Evolutionary conservation across 2,888 invertebrate genomes (phyloP).

Genomic region (Blera fallax): DNA sequence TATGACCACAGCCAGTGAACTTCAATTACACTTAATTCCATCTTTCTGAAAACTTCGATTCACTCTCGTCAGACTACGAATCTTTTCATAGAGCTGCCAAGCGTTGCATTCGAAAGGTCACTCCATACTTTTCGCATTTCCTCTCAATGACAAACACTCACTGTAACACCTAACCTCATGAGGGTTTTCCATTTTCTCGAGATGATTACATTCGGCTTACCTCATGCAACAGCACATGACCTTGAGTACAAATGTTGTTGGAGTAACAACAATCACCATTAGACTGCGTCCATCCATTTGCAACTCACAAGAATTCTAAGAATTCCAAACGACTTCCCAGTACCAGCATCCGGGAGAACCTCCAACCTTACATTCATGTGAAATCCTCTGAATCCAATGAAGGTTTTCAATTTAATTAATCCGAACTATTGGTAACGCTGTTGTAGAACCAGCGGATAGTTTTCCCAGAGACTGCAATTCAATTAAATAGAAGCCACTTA

Average conservation of each 20-base stretch:
- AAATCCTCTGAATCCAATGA: conserved; percentile 41
- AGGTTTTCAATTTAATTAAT: conserved; percentile 69
- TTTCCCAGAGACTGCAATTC: conserved; percentile 48
- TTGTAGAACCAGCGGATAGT: conserved; percentile 35
- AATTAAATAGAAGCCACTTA: conserved; percentile 68
- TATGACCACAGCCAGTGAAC: too few species aligned
- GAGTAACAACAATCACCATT: conserved; percentile 33
- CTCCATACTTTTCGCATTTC: neutral
- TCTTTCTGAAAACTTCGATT: too few species aligned
- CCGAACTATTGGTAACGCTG: conserved; percentile 55
- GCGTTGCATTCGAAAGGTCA: too few species aligned
- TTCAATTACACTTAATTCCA: too few species aligned
- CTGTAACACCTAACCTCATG: neutral
- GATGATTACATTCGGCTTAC: neutral
- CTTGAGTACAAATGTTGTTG: conserved; percentile 12
- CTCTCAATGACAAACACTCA: neutral
- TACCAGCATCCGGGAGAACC: neutral
- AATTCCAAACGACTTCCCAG: neutral
- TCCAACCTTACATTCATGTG: neutral
- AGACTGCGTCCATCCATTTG: neutral
- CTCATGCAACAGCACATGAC: conserved; percentile 1
- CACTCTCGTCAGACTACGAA: too few species aligned
- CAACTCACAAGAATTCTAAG: neutral
- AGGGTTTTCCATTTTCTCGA: neutral
- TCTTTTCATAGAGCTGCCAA: too few species aligned